Conservation (phyloP, 1,140 invertebrate species). For the Drosophila triauraria region DNA sequence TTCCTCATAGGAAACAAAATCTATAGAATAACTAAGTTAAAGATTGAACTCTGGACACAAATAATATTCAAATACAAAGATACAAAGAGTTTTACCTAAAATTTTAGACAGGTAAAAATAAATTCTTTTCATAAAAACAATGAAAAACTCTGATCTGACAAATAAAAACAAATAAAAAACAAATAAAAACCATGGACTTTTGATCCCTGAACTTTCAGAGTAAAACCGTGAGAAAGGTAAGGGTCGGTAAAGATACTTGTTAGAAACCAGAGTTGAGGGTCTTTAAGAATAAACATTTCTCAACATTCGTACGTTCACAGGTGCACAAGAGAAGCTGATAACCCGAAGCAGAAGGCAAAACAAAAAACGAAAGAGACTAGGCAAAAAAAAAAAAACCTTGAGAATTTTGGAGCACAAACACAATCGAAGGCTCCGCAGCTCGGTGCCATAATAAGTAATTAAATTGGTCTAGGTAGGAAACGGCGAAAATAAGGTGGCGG, state of each 20-base stretch:
- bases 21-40: too few relatives aligned
- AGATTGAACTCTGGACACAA: not conserved
- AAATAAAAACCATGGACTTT: too few relatives aligned
- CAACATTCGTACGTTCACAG: not conserved
- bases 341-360: slow-evolving; percentile 58
- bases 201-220: not conserved
- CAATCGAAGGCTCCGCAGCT: slow-evolving; percentile 18
- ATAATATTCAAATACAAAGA: not conserved
- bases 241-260: not conserved
- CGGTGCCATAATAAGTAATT: slow-evolving; percentile 57
- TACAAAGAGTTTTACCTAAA: too few relatives aligned
- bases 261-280: slow-evolving; percentile 9
- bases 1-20: too few relatives aligned
- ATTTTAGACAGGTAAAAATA: too few relatives aligned
- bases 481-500: slow-evolving; percentile 25
- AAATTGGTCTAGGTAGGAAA: slow-evolving; percentile 50
- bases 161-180: too few relatives aligned
- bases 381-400: slow-evolving; percentile 51
- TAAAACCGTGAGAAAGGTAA: slow-evolving; percentile 1
- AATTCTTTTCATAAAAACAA: too few relatives aligned
- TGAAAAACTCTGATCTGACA: too few relatives aligned
- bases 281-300: slow-evolving; percentile 9
- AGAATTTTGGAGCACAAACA: slow-evolving; percentile 30
- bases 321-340: slow-evolving; percentile 24
- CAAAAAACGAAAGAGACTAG: slow-evolving; percentile 50